Evolutionary conservation across 2,888 invertebrate species (phyloP).

Genomic region (Eupithecia pulchellata): DNA sequence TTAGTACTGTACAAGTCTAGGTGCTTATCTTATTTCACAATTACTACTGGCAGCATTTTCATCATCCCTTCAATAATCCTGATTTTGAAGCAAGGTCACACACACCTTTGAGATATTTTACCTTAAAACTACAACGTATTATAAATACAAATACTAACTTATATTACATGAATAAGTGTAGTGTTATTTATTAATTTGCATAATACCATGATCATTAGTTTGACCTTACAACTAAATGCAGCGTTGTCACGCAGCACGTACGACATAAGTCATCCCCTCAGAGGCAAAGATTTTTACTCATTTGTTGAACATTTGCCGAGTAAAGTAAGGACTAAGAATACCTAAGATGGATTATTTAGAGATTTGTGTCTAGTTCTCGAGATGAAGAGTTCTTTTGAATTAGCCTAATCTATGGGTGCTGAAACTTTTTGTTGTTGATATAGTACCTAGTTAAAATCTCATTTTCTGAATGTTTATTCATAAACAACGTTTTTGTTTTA

Average conservation of each 20-base stretch:
- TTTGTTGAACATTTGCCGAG: background rate
- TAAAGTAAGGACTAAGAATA: background rate
- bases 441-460: background rate
- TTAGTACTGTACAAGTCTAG: too few relatives aligned
- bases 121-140: background rate
- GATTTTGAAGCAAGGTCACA: background rate
- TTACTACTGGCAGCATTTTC: too few relatives aligned
- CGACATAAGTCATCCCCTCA: background rate
- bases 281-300: background rate
- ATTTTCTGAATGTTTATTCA: background rate
- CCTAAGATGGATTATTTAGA: background rate
- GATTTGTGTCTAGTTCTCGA: background rate
- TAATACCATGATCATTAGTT: background rate
- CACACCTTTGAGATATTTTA: background rate
- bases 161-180: too few relatives aligned
- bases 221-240: background rate
- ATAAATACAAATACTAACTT: too few relatives aligned
- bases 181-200: constrained; percentile 2
- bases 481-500: background rate
- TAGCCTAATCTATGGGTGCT: background rate
- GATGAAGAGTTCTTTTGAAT: background rate
- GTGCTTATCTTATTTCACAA: too few relatives aligned
- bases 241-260: background rate
- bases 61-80: too few relatives aligned
- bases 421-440: background rate